A percentile compares a stretch with the other conserved stretches of the same genome.
These are phyloP conservation scores for Aegithalos caudatus DNA, from an alignment of 2,113 vertebrate genomes.

Conservation along the genomic window DNA sequence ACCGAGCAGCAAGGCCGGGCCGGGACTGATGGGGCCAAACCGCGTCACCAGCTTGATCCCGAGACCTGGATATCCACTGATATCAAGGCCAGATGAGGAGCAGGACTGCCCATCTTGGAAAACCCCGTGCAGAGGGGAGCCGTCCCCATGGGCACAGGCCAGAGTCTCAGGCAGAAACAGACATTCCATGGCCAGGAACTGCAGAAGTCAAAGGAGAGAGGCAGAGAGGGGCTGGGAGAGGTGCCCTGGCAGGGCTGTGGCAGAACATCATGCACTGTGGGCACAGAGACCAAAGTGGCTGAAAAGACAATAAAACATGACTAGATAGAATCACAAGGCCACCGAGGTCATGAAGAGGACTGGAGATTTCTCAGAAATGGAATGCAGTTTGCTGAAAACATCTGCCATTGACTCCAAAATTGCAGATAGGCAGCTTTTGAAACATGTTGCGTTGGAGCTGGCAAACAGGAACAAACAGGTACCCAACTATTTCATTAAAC, in stretches of 20 bases:
- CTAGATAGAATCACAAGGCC: not conserved
- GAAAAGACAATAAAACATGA: not conserved
- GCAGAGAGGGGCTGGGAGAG: not conserved
- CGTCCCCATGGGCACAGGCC: not conserved
- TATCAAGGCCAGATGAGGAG: not conserved
- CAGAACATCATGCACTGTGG: not conserved
- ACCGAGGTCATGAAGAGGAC: not conserved
- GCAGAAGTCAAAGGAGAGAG: not conserved
- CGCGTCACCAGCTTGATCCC: not conserved
- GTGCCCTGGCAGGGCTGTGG: not conserved
- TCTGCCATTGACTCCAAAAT: not conserved
- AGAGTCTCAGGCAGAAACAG: not conserved
- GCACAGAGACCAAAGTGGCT: not conserved
- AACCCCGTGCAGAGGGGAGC: not conserved
- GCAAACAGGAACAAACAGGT: not conserved
- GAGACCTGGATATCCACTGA: not conserved
- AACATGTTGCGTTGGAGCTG: rapidly evolving
- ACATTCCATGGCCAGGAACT: no score
- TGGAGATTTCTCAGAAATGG: not conserved
- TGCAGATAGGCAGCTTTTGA: not conserved
- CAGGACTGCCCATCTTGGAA: not conserved
- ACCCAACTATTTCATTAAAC: not conserved
- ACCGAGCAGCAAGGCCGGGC: not conserved
- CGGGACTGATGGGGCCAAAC: not conserved
- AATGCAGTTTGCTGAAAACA: not conserved